Percentiles rank a stretch among this genome's conserved stretches.
Conservation (phyloP, 2,888 invertebrate species). For the Eilema griseolum region DNA sequence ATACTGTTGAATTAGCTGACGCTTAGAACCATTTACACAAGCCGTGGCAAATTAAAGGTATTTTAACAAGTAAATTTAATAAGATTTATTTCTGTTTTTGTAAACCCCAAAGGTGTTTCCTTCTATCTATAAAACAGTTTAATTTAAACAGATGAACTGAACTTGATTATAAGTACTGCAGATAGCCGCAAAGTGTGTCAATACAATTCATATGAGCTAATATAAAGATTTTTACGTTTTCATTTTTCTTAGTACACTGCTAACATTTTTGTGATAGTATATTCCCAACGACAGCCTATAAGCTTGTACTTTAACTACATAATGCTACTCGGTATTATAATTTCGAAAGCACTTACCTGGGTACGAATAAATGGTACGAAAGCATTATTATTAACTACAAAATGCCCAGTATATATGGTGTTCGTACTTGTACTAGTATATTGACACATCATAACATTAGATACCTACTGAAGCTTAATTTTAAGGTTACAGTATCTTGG, state of each 20-base stretch:
- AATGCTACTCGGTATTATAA: constrained; percentile 9
- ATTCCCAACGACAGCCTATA: constrained; percentile 24
- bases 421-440: constrained; percentile 35
- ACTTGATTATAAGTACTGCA: too few species aligned
- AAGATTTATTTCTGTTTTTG: too few species aligned
- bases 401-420: constrained; percentile 14
- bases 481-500: constrained; percentile 28
- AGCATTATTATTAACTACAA: constrained; percentile 27
- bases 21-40: background rate
- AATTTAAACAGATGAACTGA: too few species aligned
- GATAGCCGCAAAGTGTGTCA: background rate
- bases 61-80: too few species aligned
- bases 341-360: constrained; percentile 24
- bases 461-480: constrained; percentile 25
- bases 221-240: background rate
- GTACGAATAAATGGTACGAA: constrained; percentile 19
- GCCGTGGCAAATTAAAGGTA: too few species aligned
- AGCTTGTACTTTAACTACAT: constrained; percentile 20
- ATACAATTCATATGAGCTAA: background rate
- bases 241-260: constrained; percentile 4
- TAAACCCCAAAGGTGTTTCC: too few species aligned
- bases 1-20: background rate
- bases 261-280: constrained; percentile 5
- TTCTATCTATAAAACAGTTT: too few species aligned
- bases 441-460: constrained; percentile 20